Conservation (phyloP, 2,797 vertebrate genomes). For the Platyrinchus mystaceus region DNA sequence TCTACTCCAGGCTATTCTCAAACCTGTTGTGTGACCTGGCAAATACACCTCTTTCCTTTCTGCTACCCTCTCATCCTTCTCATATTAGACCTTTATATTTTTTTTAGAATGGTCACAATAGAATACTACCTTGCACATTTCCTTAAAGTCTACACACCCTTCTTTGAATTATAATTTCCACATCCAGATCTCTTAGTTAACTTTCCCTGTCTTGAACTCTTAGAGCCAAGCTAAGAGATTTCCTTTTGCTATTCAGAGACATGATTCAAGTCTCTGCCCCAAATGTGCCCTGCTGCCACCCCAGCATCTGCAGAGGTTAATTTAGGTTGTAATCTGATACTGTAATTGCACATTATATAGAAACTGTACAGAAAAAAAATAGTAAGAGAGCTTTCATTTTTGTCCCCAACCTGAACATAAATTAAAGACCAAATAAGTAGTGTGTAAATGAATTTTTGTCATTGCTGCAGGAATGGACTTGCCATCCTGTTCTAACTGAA, state of each 20-base stretch:
- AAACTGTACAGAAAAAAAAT: not conserved
- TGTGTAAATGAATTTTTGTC: not conserved
- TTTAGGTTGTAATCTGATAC: not conserved
- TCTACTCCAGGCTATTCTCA: not conserved
- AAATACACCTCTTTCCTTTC: not conserved
- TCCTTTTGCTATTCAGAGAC: not conserved
- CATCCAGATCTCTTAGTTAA: not conserved
- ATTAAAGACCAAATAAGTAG: not conserved
- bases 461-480: not conserved
- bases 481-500: not conserved
- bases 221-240: not conserved
- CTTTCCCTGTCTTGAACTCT: not conserved
- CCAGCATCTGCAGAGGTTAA: not conserved
- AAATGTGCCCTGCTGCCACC: not conserved
- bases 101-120: not conserved
- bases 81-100: not conserved
- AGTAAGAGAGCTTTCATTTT: not conserved
- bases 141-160: not conserved
- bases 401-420: not conserved
- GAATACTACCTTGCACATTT: not conserved
- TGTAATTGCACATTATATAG: not conserved
- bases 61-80: not conserved
- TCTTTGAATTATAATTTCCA: not conserved
- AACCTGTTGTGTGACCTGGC: not conserved
- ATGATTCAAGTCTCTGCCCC: not conserved